Evolutionary conservation across 2,797 vertebrate species (phyloP).

Genomic region (Paguma larvata): DNA sequence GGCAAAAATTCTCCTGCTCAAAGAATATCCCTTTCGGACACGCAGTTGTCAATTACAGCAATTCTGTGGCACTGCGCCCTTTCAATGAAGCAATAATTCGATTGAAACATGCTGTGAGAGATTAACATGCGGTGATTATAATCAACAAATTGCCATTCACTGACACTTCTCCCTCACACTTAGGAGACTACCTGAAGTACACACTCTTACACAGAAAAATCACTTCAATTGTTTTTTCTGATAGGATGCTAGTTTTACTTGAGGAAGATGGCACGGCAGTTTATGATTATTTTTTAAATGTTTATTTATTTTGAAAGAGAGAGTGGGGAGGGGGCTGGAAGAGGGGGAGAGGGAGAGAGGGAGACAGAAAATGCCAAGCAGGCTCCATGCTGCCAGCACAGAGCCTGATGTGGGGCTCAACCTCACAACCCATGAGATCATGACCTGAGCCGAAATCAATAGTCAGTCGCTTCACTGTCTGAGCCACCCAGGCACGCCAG

Average conservation of each 20-base stretch:
- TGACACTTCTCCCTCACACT: background rate
- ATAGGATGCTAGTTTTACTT: conserved; percentile 56
- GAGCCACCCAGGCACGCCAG: background rate
- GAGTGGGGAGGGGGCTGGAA: too few relatives aligned
- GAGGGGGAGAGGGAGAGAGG: too few relatives aligned
- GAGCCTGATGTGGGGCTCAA: too few relatives aligned
- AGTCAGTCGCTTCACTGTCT: too few relatives aligned
- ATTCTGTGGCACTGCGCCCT: conserved; percentile 61
- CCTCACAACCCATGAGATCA: too few relatives aligned
- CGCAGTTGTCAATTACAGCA: conserved; percentile 58
- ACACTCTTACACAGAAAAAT: background rate
- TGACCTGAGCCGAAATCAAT: too few relatives aligned
- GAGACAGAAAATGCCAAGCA: too few relatives aligned
- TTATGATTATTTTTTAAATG: background rate
- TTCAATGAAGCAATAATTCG: conserved; percentile 77
- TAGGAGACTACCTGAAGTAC: background rate
- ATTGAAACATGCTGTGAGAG: conserved; percentile 60
- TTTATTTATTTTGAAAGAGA: too few relatives aligned
- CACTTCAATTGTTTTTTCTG: background rate
- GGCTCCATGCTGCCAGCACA: too few relatives aligned
- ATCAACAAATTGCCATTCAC: conserved; percentile 75
- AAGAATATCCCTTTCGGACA: conserved; percentile 61
- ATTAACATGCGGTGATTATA: conserved; percentile 69
- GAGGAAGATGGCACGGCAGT: conserved; percentile 60
- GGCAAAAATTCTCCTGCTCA: conserved; percentile 61